A percentile compares a stretch with the other conserved stretches of the same genome.
Evolutionary conservation across 2,888 invertebrate species (phyloP).

Genomic region (Heliconius cydno): DNA sequence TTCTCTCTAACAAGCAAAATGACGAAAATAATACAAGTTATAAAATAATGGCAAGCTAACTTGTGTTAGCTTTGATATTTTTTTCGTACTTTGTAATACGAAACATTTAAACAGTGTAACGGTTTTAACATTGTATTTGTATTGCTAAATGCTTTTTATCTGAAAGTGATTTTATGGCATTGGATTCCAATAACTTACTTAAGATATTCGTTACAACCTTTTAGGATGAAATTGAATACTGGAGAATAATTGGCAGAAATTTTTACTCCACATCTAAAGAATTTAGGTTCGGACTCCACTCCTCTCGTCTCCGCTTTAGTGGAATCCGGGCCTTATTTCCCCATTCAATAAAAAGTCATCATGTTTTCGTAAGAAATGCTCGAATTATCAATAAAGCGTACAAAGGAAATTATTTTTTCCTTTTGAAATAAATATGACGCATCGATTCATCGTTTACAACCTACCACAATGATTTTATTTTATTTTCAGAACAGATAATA

Average conservation of each 20-base stretch:
- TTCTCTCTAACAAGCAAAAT: background rate
- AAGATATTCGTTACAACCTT: background rate
- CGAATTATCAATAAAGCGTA: background rate
- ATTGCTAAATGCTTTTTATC: background rate
- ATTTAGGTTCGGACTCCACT: too few species aligned
- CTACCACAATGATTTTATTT: slow-evolving; percentile 32
- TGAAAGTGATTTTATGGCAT: background rate
- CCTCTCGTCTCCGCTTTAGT: too few species aligned
- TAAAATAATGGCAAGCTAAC: background rate
- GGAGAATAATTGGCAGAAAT: background rate
- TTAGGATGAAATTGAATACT: background rate
- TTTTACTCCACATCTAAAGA: background rate
- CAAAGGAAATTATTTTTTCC: background rate
- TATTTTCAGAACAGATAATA: slow-evolving; percentile 36
- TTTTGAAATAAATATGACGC: slow-evolving; percentile 7
- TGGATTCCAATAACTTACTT: background rate
- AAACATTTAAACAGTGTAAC: background rate
- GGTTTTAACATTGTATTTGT: background rate
- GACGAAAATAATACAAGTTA: background rate
- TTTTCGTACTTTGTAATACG: background rate
- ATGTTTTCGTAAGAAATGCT: background rate
- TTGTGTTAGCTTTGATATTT: too few species aligned
- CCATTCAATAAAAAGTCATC: background rate
- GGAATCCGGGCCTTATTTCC: background rate
- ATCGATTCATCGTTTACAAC: slow-evolving; percentile 10